These are phyloP conservation scores for Drosophila meridiana DNA, from an alignment of 2,888 invertebrate species.

Conservation along the genomic window DNA sequence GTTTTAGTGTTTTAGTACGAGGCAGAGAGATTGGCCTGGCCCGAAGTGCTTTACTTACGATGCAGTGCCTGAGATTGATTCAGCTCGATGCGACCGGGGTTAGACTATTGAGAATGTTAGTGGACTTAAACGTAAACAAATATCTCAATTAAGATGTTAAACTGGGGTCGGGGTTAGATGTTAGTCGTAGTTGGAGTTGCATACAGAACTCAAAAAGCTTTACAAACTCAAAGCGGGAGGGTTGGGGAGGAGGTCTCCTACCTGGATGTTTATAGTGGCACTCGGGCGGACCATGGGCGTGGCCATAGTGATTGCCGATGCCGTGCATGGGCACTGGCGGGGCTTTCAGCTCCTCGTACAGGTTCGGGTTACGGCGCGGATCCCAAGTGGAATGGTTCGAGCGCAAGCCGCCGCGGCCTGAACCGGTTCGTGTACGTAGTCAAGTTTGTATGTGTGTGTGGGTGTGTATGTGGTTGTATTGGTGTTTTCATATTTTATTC, in stretches of 20 bases:
- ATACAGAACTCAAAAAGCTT: slow-evolving; percentile 28
- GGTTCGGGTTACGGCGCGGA: slow-evolving; percentile 91
- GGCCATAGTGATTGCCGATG: slow-evolving; percentile 82
- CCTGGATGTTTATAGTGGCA: slow-evolving; percentile 85
- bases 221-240: slow-evolving; percentile 32
- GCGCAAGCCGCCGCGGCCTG: slow-evolving; percentile 84
- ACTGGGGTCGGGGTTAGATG: slow-evolving; percentile 1
- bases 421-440: slow-evolving; percentile 40
- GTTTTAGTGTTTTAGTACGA: slow-evolving; percentile 75
- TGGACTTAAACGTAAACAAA: slow-evolving; percentile 20
- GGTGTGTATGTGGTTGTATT: slow-evolving; percentile 36
- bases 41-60: slow-evolving; percentile 61
- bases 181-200: slow-evolving; percentile 31
- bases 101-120: slow-evolving; percentile 58
- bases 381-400: slow-evolving; percentile 93
- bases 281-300: slow-evolving; percentile 81
- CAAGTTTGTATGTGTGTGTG: slow-evolving; percentile 14
- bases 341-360: slow-evolving; percentile 93
- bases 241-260: slow-evolving; percentile 68
- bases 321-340: slow-evolving; percentile 86
- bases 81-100: slow-evolving; percentile 48
- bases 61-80: slow-evolving; percentile 34
- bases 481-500: slow-evolving; percentile 40
- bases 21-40: slow-evolving; percentile 16
- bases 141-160: slow-evolving; percentile 26